These are phyloP conservation scores for Plumapathes pennacea DNA, from an alignment of 92 coral and sea anemone species.

Conservation along the genomic window DNA sequence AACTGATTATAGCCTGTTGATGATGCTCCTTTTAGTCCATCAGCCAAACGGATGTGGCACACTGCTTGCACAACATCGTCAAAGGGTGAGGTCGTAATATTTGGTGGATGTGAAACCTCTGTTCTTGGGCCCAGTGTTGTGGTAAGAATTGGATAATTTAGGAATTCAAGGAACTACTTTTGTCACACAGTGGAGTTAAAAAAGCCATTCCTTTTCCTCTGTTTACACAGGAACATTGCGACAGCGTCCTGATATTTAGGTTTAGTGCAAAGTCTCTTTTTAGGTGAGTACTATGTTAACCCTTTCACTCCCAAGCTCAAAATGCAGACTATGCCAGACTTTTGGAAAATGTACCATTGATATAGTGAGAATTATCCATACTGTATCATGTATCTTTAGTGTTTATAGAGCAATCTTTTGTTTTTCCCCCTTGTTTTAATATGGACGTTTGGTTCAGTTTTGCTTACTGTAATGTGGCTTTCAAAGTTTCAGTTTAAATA, in stretches of 20 bases:
- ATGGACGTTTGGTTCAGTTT: too few species aligned
- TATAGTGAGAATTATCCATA: too few species aligned
- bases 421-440: too few species aligned
- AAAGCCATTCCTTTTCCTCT: not conserved
- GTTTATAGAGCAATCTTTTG: too few species aligned
- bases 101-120: conserved; percentile 81
- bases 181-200: not conserved
- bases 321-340: too few species aligned
- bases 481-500: too few species aligned
- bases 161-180: not conserved
- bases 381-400: too few species aligned
- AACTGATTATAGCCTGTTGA: too few species aligned
- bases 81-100: conserved; percentile 81
- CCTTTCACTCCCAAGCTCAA: too few species aligned
- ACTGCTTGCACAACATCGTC: conserved; percentile 67
- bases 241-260: conserved; percentile 61
- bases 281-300: conserved; percentile 30
- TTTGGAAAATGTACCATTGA: too few species aligned
- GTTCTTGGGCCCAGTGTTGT: conserved; percentile 40
- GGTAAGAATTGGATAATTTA: conserved; percentile 5
- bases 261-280: conserved; percentile 57
- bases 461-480: too few species aligned
- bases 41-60: conserved; percentile 81
- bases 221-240: conserved; percentile 54
- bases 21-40: too few species aligned